A percentile compares a stretch with the other conserved stretches of the same genome.
phyloP scores from a whole-genome alignment of 2,797 vertebrate genomes.

The Sebastes minor region DNA sequence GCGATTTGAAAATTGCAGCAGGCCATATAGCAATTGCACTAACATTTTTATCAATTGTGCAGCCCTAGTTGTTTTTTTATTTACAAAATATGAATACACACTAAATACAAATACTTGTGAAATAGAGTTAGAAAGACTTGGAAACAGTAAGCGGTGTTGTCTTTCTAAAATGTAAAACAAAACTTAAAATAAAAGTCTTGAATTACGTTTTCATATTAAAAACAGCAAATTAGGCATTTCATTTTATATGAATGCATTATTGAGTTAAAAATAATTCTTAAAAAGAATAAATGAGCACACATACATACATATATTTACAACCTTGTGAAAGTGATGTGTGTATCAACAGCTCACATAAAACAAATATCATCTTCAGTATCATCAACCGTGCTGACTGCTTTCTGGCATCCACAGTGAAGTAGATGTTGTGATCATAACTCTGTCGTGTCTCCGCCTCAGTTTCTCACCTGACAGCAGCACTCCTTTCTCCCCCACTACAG shows the following conservation, averaged over 20 bases:
- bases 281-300: not conserved
- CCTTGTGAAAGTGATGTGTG: not conserved
- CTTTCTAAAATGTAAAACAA: not conserved
- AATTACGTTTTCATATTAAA: not conserved
- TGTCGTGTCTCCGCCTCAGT: not conserved
- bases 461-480: conserved; percentile 91
- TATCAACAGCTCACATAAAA: not conserved
- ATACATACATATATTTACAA: not conserved
- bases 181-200: no score
- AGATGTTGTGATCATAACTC: not conserved
- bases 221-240: not conserved
- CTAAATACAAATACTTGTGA: not conserved
- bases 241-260: not conserved
- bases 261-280: not conserved
- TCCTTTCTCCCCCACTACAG: conserved; percentile 96
- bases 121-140: not conserved
- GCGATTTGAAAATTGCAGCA: no score
- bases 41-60: no score
- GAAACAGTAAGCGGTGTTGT: no score
- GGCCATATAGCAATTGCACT: no score
- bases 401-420: no score
- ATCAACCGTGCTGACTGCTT: not conserved
- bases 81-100: not conserved
- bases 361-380: not conserved
- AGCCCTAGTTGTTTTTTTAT: not conserved